Evolutionary conservation across 2,113 vertebrate species (phyloP).

Genomic region (Leptodactylus fuscus): DNA sequence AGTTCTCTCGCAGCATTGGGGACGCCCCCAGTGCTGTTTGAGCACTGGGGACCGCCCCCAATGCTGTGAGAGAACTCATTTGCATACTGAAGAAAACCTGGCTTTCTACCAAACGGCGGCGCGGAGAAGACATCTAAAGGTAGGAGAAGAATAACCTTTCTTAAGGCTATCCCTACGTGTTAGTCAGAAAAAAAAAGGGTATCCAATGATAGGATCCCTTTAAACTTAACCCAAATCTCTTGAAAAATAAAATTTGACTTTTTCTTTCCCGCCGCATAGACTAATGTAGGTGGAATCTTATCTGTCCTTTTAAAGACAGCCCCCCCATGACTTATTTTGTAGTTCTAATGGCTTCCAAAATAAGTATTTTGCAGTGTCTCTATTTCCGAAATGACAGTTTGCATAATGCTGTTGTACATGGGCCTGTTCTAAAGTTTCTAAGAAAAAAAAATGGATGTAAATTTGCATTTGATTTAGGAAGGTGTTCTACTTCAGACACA

Average conservation of each 20-base stretch:
- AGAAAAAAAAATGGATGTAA: conserved; percentile 81
- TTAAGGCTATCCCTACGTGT: no score
- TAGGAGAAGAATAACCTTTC: no score
- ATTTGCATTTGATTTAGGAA: conserved; percentile 78
- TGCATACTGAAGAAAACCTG: no score
- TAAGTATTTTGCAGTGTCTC: conserved; percentile 1
- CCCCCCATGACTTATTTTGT: conserved; percentile 4
- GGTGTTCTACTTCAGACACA: conserved; percentile 80
- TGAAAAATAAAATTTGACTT: not conserved
- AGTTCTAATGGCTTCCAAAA: not conserved
- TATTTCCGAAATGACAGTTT: not conserved
- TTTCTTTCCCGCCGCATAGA: not conserved
- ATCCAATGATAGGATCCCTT: no score
- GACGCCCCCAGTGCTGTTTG: no score
- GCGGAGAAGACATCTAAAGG: no score
- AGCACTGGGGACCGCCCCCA: no score
- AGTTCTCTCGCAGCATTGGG: no score
- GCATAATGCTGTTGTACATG: conserved; percentile 82
- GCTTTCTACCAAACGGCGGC: no score
- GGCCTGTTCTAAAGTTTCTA: conserved; percentile 76
- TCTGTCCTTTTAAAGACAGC: not conserved
- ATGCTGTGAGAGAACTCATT: no score
- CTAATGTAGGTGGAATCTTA: not conserved
- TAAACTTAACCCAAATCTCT: not conserved
- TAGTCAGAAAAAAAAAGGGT: no score